Base-by-base conservation (phyloP, 2,113 vertebrate genomes). In the Rhea americana region DNA sequence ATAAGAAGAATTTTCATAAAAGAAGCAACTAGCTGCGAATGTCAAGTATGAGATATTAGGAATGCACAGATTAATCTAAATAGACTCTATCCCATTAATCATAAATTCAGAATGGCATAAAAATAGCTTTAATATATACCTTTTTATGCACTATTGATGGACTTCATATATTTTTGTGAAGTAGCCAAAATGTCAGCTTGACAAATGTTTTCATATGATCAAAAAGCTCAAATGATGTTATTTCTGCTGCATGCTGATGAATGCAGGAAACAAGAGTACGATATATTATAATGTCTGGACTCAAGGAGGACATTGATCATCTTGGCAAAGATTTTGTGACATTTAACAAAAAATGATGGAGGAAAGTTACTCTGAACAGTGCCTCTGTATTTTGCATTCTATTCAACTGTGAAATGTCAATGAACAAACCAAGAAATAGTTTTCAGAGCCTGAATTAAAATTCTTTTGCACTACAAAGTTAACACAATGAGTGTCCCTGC, bases 121-220 rank as follows among this genome's bases (percentile, higher is more conserved):
- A 77, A 82, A 80, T 58, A 77, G 48, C 48, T 93, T 95, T 94
- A 86, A 65, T 95, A 96, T 89, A 65, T 78, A 48, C 45, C 14
- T 75, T 91, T 94, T 55, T 79, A 45, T 74, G 74, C 30, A 80
- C 17, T 91, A 68, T 6, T 91, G 89, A 95, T 90, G 43, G 90
- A 94, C 93, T 96, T 63, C 9, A 74, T 79, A 39, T 62, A 89
- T 93, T 96, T 96, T 85, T 97, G 93, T 95, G 87, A 97, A 95
- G 90, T 59, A 96, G 95, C 82, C 95, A 97, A 97, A 93, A 68
- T 96, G 96, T 96, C 94, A 96, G 24, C 62, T 91, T 98, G 94
- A 97, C 77, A 95, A 97, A 98, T 96, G 68, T 50, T 63, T 59
- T 92, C 91, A 91, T 7, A 7, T 87, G 89, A 88, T 91, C 59